Base-by-base conservation (phyloP, 2,888 invertebrate genomes). In the Melanophora roralis region DNA sequence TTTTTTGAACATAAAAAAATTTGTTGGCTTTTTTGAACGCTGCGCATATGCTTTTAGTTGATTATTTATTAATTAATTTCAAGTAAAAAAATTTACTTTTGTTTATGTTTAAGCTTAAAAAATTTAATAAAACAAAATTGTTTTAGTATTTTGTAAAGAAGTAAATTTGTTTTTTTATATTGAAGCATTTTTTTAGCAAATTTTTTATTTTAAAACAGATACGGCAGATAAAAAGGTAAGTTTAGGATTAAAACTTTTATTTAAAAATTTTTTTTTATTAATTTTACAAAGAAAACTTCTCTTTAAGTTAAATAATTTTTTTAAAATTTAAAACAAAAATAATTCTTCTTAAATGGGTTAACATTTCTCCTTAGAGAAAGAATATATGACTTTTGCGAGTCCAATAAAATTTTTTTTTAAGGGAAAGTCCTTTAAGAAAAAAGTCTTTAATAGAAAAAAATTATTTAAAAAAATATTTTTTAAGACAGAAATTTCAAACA, bases 21-120 rank as follows among this genome's bases (percentile, higher is more conserved):
- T 51, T 32, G 16, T 43, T 62, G 49, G 78, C 67, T 64, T 82
- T 82, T 81, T 76, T 78, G 2, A 59, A 65, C 49, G 83, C 83
- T 82, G 82, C 78, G 80, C 82, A 79, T 82, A 81, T 78, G 82
- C 82, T 80, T 83, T 80, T 71, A 75, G 68, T 78, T 65, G 64
- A 57, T 49, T 71, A 74, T 76, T 59, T 51, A 16, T 12, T 11
- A 14, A 14, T 49, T 64, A 14, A 38, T 32, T 27, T 27, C 3
- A 27, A 27, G 27, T 27, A 27, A 27, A 27, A n/a, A 27, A 27
- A 5, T 27, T 27, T 27, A 27, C 27, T 27, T 3, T 23, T 36
- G 9, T 27, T 53, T 16, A 62, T 2, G 14, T 11, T 36, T 40
- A 34, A 40, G 16, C n/a, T 53, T 43, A 21, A 27, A 27, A 27